Conservation (phyloP, 2,888 invertebrate species). For the Choristoneura rosaceana region DNA sequence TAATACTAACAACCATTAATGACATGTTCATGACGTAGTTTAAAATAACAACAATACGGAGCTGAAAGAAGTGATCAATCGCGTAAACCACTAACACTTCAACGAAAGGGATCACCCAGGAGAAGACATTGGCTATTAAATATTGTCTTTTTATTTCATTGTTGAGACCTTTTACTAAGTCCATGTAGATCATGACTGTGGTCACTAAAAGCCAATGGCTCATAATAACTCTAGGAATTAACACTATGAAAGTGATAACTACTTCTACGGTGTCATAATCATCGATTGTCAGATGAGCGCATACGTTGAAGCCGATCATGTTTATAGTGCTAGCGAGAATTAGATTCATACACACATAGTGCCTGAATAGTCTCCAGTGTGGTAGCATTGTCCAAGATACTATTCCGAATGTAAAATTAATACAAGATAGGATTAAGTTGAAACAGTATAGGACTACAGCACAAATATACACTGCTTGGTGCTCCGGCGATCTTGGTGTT, state of each 20-base stretch:
- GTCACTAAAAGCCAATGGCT: constrained; percentile 12
- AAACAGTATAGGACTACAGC: background rate
- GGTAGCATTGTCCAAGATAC: constrained; percentile 12
- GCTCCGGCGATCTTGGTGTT: background rate
- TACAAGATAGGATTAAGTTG: background rate
- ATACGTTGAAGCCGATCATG: background rate
- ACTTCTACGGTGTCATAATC: background rate
- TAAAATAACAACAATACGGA: background rate
- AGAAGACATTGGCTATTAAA: background rate
- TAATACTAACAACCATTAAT: background rate
- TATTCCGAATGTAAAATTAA: background rate
- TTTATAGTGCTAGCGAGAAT: constrained; percentile 5
- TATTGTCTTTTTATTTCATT: background rate
- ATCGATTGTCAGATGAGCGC: background rate
- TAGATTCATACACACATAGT: constrained; percentile 8
- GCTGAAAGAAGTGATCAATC: background rate
- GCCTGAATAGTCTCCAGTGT: constrained; percentile 7
- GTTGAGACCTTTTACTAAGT: constrained; percentile 13
- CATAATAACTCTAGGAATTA: constrained; percentile 13
- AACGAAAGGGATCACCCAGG: constrained; percentile 10
- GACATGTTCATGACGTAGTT: constrained; percentile 3
- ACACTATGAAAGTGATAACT: background rate
- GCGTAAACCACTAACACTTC: background rate
- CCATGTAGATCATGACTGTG: constrained; percentile 13
- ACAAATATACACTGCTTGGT: constrained; percentile 4